phyloP scores from a whole-genome alignment of 2,888 invertebrate species.

The Rhamnusium bicolor region DNA sequence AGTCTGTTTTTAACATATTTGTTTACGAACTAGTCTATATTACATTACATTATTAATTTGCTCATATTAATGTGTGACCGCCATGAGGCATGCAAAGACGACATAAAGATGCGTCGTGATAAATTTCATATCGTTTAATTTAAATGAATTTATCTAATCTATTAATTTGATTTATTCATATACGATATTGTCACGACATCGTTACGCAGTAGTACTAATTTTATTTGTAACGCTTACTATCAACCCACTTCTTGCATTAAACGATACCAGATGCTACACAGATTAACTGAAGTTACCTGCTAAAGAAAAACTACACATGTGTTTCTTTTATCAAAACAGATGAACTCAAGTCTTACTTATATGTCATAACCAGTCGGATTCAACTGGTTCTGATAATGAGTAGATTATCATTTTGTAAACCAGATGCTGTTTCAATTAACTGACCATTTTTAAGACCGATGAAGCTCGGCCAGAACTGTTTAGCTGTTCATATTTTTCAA shows the following conservation, averaged over 20 bases:
- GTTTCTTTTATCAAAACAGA: too few relatives aligned
- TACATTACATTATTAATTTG: constrained; percentile 41
- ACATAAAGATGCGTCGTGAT: constrained; percentile 28
- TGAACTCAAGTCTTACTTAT: too few relatives aligned
- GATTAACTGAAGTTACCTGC: too few relatives aligned
- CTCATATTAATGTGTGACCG: constrained; percentile 36
- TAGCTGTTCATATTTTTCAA: too few relatives aligned
- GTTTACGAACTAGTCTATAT: constrained; percentile 51
- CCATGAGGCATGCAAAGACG: constrained; percentile 35
- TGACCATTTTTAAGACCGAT: neutral
- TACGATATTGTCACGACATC: constrained; percentile 45
- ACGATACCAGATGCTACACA: too few relatives aligned
- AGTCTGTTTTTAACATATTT: constrained; percentile 51
- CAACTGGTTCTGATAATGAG: neutral
- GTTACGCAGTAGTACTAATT: constrained; percentile 8
- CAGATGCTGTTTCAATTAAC: neutral
- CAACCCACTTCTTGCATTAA: too few relatives aligned
- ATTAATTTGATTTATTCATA: constrained; percentile 38
- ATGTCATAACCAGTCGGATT: too few relatives aligned
- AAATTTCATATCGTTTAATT: constrained; percentile 36
- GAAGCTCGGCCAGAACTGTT: too few relatives aligned
- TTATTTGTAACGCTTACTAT: too few relatives aligned
- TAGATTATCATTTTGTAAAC: neutral
- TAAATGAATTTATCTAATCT: constrained; percentile 41
- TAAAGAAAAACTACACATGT: too few relatives aligned